phyloP scores from a whole-genome alignment of 2,113 vertebrate genomes.

The Ceyx melanurus region DNA sequence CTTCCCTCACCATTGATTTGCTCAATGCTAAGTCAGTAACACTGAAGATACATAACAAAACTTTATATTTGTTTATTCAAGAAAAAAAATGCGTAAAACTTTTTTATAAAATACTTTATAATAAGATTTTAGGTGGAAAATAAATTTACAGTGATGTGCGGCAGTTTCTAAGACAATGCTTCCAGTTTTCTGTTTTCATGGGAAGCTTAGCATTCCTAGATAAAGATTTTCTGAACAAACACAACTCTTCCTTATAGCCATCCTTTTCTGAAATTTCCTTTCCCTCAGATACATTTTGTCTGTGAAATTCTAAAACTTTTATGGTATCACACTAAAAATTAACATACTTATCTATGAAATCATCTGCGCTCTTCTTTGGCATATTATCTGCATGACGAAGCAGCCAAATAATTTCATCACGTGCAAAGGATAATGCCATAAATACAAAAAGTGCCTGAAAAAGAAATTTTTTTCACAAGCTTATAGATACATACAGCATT shows the following conservation, averaged over 20 bases:
- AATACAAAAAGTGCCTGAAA: conserved; percentile 95
- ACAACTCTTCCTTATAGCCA: not conserved
- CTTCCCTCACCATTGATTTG: not conserved
- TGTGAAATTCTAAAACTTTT: not conserved
- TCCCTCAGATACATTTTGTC: not conserved
- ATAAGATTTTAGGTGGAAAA: not conserved
- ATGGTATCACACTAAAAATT: not conserved
- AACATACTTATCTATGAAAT: conserved; percentile 97
- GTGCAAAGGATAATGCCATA: conserved; percentile 97
- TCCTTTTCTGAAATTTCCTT: not conserved
- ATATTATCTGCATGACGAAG: conserved; percentile 98
- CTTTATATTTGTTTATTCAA: not conserved
- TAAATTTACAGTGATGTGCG: not conserved
- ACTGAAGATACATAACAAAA: not conserved
- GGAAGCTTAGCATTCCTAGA: not conserved
- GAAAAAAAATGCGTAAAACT: not conserved
- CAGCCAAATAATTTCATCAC: conserved; percentile 98
- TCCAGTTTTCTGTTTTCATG: not conserved
- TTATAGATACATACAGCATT: not conserved
- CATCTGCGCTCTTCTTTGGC: conserved; percentile 98
- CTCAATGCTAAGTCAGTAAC: not conserved
- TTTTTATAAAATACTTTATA: not conserved
- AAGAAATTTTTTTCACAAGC: not conserved
- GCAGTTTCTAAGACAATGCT: not conserved
- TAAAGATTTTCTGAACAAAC: not conserved